A percentile compares a stretch with the other conserved stretches of the same genome.
Evolutionary conservation across 2,113 vertebrate species (phyloP).

Genomic region (Callipepla squamata): DNA sequence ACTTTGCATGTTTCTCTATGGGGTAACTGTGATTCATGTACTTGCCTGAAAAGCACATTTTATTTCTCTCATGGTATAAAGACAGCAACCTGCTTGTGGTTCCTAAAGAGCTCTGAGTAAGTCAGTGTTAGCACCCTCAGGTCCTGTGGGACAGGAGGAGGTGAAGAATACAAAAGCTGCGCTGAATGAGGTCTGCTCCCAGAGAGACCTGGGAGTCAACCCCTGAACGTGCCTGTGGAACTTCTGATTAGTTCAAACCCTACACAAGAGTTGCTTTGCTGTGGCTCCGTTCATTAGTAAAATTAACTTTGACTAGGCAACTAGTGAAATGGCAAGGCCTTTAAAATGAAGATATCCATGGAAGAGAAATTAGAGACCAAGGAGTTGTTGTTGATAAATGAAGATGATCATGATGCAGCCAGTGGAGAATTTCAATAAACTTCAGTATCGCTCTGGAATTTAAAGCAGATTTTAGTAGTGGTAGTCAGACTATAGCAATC

Average conservation of each 20-base stretch:
- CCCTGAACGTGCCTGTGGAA: not conserved
- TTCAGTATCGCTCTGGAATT: not conserved
- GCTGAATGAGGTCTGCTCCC: not conserved
- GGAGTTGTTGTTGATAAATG: not conserved
- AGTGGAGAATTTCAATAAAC: not conserved
- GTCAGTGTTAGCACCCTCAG: not conserved
- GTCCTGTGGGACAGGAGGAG: not conserved
- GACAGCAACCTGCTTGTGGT: not conserved
- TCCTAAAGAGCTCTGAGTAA: not conserved
- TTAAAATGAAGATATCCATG: not conserved
- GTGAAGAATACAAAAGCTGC: not conserved
- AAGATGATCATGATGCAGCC: not conserved
- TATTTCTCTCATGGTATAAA: not conserved
- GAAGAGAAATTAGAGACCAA: not conserved
- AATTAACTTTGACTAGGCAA: constrained; percentile 6
- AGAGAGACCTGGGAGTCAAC: not conserved
- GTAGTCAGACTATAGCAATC: not conserved
- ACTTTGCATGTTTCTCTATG: not conserved
- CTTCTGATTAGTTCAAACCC: not conserved
- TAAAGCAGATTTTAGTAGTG: not conserved
- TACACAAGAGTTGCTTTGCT: not conserved
- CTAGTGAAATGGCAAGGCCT: not conserved
- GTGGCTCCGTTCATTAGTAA: not conserved
- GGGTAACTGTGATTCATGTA: not conserved
- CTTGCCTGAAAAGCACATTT: not conserved